These are phyloP conservation scores for Hymenopus coronatus DNA, from an alignment of 2,888 invertebrate genomes.

Conservation along the genomic window DNA sequence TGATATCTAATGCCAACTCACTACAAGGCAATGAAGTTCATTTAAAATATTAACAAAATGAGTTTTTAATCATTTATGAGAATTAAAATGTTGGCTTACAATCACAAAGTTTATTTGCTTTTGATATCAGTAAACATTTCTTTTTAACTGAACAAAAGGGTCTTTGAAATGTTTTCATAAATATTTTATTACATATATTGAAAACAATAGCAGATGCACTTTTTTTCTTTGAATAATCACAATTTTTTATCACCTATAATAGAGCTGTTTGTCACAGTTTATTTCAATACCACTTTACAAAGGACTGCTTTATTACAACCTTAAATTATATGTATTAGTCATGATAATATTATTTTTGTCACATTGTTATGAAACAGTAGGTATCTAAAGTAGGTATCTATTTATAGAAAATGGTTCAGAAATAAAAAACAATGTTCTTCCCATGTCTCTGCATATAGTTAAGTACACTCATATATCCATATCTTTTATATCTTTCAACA, in stretches of 20 bases:
- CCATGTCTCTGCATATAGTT: background rate
- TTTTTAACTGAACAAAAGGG: background rate
- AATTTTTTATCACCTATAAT: background rate
- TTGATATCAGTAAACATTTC: background rate
- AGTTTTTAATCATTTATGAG: too few relatives aligned
- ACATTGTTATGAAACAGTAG: background rate
- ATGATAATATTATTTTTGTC: background rate
- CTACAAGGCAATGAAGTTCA: too few relatives aligned
- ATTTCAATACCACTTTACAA: too few relatives aligned
- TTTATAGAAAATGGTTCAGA: background rate
- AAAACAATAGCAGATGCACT: background rate
- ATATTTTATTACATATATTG: background rate
- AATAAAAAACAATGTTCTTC: background rate
- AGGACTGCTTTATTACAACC: too few relatives aligned
- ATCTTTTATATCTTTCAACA: background rate
- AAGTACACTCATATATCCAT: background rate
- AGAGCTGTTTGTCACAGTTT: background rate
- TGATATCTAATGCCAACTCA: too few relatives aligned
- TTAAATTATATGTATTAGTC: background rate
- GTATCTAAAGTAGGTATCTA: background rate
- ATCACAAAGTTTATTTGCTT: background rate
- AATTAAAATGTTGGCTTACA: background rate
- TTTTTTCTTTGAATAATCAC: background rate
- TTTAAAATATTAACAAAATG: too few relatives aligned
- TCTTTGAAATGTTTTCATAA: background rate